A percentile compares a stretch with the other conserved stretches of the same genome.
Evolutionary conservation across 2,113 vertebrate species (phyloP).

Genomic region (Sylvia atricapilla): DNA sequence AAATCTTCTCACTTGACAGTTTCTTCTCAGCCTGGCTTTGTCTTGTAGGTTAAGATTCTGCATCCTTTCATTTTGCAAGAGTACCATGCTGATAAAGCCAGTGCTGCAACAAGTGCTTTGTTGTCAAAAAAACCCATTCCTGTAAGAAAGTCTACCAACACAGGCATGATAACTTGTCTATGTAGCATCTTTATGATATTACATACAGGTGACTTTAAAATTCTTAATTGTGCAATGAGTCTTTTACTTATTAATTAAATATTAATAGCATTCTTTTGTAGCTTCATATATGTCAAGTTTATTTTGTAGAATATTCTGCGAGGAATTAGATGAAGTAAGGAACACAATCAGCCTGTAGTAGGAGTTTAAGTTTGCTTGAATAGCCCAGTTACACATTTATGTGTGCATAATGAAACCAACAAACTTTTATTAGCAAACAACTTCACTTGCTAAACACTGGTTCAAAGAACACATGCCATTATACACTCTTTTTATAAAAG

Average conservation of each 20-base stretch:
- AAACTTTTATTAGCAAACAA: constrained; percentile 31
- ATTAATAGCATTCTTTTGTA: neutral
- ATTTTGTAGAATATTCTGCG: neutral
- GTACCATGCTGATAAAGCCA: neutral
- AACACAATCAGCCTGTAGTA: neutral
- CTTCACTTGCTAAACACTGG: neutral
- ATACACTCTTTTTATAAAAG: neutral
- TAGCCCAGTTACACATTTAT: neutral
- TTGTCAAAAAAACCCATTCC: neutral
- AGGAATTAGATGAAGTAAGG: neutral
- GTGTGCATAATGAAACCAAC: neutral
- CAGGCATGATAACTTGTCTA: neutral
- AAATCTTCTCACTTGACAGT: neutral
- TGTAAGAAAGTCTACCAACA: neutral
- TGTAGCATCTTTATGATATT: neutral
- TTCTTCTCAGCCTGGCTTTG: neutral
- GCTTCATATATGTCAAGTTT: neutral
- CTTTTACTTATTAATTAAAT: neutral
- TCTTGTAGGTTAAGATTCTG: neutral
- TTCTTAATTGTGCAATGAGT: neutral
- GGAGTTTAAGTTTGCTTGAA: neutral
- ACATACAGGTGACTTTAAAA: neutral
- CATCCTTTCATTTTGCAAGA: neutral
- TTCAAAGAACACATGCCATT: constrained; percentile 26
- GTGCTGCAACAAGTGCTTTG: neutral